phyloP scores from a whole-genome alignment of 2,113 vertebrate species.

The Alectura lathami region DNA sequence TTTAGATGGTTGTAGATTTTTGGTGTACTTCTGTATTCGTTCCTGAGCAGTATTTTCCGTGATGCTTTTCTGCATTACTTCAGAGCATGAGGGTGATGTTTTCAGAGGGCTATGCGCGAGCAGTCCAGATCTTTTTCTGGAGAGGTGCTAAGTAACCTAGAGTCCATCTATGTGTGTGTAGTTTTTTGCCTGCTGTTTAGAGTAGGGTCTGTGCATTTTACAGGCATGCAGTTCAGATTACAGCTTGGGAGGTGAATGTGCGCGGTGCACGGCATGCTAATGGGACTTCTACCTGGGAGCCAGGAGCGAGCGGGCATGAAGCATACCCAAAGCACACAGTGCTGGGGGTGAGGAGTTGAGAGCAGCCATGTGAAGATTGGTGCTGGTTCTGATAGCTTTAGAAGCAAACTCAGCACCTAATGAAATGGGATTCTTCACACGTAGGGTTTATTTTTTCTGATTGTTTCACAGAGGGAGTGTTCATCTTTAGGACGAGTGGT shows the following conservation, averaged over 20 bases:
- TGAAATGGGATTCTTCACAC: background rate
- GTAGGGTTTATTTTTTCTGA: background rate
- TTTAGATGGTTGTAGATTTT: background rate
- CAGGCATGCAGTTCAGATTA: background rate
- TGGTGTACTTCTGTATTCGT: background rate
- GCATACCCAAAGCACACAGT: fast-evolving
- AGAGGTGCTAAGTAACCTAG: background rate
- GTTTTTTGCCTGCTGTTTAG: background rate
- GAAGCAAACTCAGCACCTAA: background rate
- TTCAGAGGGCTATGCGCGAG: background rate
- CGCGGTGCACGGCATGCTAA: background rate
- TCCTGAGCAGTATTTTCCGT: background rate
- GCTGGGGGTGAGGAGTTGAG: background rate
- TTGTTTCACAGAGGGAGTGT: background rate
- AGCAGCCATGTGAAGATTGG: background rate
- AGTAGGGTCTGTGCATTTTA: background rate
- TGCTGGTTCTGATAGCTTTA: background rate
- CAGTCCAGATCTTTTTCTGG: fast-evolving
- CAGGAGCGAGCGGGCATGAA: background rate
- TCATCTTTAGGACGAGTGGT: background rate
- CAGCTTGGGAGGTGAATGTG: background rate
- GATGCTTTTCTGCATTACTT: background rate
- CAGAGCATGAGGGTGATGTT: background rate
- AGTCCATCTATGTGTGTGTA: background rate
- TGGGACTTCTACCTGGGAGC: background rate